Percentiles rank a stretch among this genome's conserved stretches.
Evolutionary conservation across 2,888 invertebrate species (phyloP).

Genomic region (Polymixis flavicincta): DNA sequence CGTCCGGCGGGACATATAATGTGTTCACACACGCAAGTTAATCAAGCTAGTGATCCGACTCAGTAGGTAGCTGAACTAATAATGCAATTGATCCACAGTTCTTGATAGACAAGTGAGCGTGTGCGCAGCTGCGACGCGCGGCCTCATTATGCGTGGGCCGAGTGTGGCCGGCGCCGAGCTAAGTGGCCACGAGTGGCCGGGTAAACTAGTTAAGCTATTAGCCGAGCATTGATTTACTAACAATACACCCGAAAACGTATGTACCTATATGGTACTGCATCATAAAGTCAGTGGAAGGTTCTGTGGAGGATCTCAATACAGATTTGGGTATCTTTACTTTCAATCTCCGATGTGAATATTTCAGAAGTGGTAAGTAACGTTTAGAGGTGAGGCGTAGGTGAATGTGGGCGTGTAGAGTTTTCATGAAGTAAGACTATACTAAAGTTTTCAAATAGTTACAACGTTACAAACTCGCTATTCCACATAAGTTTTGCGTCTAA

Average conservation of each 20-base stretch:
- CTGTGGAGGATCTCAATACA: background rate
- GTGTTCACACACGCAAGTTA: conserved; percentile 23
- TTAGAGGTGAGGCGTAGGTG: background rate
- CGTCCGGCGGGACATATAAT: conserved; percentile 29
- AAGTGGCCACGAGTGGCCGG: conserved; percentile 42
- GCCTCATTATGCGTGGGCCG: conserved; percentile 5
- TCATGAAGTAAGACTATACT: background rate
- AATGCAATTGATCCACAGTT: conserved; percentile 29
- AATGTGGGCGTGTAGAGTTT: background rate
- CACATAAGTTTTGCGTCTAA: background rate
- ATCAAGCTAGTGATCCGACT: conserved; percentile 20
- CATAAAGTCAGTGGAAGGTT: background rate
- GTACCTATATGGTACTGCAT: background rate
- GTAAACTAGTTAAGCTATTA: conserved; percentile 45
- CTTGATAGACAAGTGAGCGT: conserved; percentile 24
- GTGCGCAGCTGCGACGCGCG: conserved; percentile 9
- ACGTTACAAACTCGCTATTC: conserved; percentile 2
- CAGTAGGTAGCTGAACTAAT: conserved; percentile 26
- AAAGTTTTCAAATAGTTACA: conserved; percentile 11
- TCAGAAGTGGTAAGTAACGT: background rate
- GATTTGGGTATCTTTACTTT: background rate
- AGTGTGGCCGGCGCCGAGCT: conserved; percentile 19
- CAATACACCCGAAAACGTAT: background rate
- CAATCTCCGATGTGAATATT: background rate
- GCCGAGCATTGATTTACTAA: conserved; percentile 33